Conservation (phyloP, 1,140 invertebrate genomes). For the Bombus confusus region DNA sequence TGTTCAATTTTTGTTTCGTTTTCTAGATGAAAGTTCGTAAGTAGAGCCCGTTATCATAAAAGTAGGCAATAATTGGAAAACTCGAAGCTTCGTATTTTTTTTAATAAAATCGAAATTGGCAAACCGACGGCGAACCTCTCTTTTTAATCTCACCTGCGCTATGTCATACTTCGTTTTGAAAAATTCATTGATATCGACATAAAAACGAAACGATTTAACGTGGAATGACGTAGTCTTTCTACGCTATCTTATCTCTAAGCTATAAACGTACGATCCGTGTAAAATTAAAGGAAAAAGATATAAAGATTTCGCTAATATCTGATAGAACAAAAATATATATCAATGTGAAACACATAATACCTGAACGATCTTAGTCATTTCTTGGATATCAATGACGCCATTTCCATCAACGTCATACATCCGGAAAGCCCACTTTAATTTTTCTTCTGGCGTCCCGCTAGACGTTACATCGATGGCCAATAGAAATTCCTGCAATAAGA, state of each 20-base stretch:
- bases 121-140: neutral
- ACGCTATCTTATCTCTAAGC: neutral
- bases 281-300: neutral
- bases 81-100: too few species aligned
- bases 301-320: neutral
- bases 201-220: neutral
- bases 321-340: neutral
- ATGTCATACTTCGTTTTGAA: neutral
- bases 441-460: conserved; percentile 98
- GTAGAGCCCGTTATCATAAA: too few species aligned
- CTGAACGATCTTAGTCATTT: conserved; percentile 97
- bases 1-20: neutral
- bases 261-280: neutral
- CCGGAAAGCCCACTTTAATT: conserved; percentile 99
- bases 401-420: conserved; percentile 99
- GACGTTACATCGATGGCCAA: conserved; percentile 99
- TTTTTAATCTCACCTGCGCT: neutral
- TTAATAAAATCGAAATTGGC: neutral
- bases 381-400: conserved; percentile 98
- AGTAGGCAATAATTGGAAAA: too few species aligned
- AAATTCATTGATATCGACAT: neutral
- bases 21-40: too few species aligned
- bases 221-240: neutral
- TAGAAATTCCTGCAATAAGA: conserved; percentile 93
- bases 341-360: conserved; percentile 80